Evolutionary conservation across 2,113 vertebrate genomes (phyloP), one percentile per base, ranked within the genome.

Genomic region (Lampris incognitus): DNA sequence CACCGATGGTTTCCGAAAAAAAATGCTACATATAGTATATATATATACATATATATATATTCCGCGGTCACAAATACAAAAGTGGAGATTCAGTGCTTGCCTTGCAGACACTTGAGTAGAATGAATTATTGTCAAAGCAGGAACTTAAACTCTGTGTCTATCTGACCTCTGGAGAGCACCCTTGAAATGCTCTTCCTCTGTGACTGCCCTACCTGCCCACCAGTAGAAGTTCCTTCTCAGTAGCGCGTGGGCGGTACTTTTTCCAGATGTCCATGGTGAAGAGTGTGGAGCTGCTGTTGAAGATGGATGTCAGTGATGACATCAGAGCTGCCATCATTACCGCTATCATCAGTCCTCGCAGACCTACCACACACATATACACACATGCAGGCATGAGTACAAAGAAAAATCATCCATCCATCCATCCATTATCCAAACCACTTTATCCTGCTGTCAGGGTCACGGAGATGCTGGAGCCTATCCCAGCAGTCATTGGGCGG

Each of bases 241-340:
- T 75, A 0, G 97, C 96, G 0, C 56, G 58, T 0, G 90, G 88
- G 37, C 96, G 91, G 72, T 96, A 88, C 78, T 95, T 95, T 91
- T 94, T 95, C 96, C 97, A 96, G 92, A 97, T 95, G 94, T 97
- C 97, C 96, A 95, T 95, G 82, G 97, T 97, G 92, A 98, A 97
- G 49, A 98, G 94, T 0, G 95, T 95, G 88, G 96, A 96, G 92
- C 96, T 97, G 92, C 96, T 97, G 89, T 96, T 98, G 63, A 96
- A 96, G 84, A 97, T 93, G 88, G 96, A 99, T 1, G 96, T 97
- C 86, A 98, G 91, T 0, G 97, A 96, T 0, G 97, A 98, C 96
- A 97, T 92, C 74, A 98, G 94, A 0, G 95, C 96, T 0, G 97
- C 97, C 97, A 97, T 96, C 95, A 96, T 97, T 72, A 96, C 97